Evolutionary conservation across 2,888 invertebrate genomes (phyloP).

Genomic region (Acrobasis repandana): DNA sequence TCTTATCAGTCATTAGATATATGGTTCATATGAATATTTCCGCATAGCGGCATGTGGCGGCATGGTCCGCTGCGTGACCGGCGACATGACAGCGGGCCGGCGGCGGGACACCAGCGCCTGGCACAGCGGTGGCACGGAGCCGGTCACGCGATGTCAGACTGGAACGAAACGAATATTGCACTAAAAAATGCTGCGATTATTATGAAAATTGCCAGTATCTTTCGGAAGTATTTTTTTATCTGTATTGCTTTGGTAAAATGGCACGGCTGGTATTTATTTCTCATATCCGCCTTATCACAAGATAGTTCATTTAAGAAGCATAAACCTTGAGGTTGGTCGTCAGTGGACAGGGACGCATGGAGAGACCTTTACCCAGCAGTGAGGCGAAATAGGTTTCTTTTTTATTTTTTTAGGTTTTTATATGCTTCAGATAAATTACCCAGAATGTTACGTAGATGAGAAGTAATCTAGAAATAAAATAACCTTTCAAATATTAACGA

Average conservation of each 20-base stretch:
- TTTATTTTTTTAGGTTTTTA: too few species aligned
- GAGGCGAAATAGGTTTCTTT: too few species aligned
- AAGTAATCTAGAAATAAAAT: too few species aligned
- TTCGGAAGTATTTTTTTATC: slow-evolving; percentile 5
- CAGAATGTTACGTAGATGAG: too few species aligned
- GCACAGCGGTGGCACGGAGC: slow-evolving; percentile 56
- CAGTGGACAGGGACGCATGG: too few species aligned
- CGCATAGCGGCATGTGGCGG: slow-evolving; percentile 37
- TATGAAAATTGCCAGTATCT: slow-evolving; percentile 41
- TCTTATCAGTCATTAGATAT: not conserved
- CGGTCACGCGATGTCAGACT: slow-evolving; percentile 68
- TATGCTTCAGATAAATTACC: too few species aligned
- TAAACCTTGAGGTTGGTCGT: too few species aligned
- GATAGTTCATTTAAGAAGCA: too few species aligned
- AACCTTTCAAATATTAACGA: too few species aligned
- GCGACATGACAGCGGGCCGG: slow-evolving; percentile 63
- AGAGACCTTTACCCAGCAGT: too few species aligned
- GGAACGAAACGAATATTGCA: slow-evolving; percentile 47
- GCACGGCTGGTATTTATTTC: not conserved
- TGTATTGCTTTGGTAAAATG: slow-evolving; percentile 6
- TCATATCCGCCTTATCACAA: not conserved
- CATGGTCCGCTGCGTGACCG: slow-evolving; percentile 61
- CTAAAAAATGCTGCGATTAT: slow-evolving; percentile 52
- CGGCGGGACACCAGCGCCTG: slow-evolving; percentile 52
- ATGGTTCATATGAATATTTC: slow-evolving; percentile 24